phyloP scores from a whole-genome alignment of 2,888 invertebrate species.

The Selenia dentaria region DNA sequence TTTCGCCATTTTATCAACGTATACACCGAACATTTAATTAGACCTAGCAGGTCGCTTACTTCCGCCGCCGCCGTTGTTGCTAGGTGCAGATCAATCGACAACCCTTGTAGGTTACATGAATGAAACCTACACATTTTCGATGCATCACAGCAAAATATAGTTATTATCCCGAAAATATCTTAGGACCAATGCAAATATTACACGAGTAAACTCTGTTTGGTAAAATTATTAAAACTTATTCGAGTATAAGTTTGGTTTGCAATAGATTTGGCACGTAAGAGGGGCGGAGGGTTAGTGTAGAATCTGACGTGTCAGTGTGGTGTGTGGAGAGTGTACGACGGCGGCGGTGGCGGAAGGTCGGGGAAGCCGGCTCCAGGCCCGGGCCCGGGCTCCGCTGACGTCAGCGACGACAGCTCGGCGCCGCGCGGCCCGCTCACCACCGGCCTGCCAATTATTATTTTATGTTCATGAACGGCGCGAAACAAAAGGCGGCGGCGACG shows the following conservation, averaged over 20 bases:
- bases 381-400: constrained; percentile 78
- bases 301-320: constrained; percentile 69
- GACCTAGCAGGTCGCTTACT: constrained; percentile 54
- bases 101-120: constrained; percentile 74
- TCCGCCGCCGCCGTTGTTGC: constrained; percentile 69
- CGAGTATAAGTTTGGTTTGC: constrained; percentile 43
- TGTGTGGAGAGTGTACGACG: constrained; percentile 64
- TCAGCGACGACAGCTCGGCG: constrained; percentile 81
- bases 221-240: constrained; percentile 7
- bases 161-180: constrained; percentile 34
- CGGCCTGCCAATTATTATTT: constrained; percentile 80
- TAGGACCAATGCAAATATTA: constrained; percentile 20
- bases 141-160: constrained; percentile 54
- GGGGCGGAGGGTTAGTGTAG: constrained; percentile 67
- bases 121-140: constrained; percentile 72
- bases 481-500: constrained; percentile 74
- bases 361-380: constrained; percentile 74
- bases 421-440: constrained; percentile 72
- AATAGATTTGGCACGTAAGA: constrained; percentile 66
- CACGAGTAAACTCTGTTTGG: constrained; percentile 5
- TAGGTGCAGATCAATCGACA: constrained; percentile 71
- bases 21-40: constrained; percentile 65
- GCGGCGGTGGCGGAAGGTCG: constrained; percentile 78
- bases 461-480: constrained; percentile 76
- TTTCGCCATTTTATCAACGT: constrained; percentile 62